Conservation (phyloP, 2,888 invertebrate genomes). For the Ectemnius continuus region DNA sequence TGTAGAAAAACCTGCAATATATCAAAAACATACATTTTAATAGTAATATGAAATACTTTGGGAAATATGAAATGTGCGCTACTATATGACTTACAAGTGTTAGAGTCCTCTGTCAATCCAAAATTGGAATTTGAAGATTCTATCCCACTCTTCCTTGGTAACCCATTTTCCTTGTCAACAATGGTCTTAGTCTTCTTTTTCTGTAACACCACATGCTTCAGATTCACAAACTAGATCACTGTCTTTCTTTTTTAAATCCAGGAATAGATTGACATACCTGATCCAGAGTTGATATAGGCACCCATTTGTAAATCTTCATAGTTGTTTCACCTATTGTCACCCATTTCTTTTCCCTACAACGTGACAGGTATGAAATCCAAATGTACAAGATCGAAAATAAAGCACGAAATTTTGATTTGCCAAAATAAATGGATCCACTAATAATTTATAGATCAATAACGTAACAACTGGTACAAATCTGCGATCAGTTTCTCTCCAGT, state of each 20-base stretch:
- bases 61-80: neutral
- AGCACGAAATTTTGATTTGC: too few relatives aligned
- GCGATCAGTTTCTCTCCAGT: constrained; percentile 17
- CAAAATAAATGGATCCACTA: too few relatives aligned
- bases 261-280: constrained; percentile 76
- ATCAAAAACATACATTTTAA: neutral
- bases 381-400: too few relatives aligned
- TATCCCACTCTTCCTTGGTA: constrained; percentile 83
- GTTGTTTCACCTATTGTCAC: constrained; percentile 98
- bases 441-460: too few relatives aligned
- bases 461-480: constrained; percentile 23
- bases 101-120: constrained; percentile 92
- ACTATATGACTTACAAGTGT: constrained; percentile 86
- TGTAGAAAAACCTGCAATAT: constrained; percentile 88
- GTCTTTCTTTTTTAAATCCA: neutral
- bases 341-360: constrained; percentile 98
- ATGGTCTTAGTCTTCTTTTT: constrained; percentile 86
- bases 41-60: neutral
- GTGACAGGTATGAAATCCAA: constrained; percentile 17
- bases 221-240: constrained; percentile 11
- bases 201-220: constrained; percentile 61
- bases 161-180: constrained; percentile 89
- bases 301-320: constrained; percentile 99
- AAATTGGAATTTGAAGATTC: constrained; percentile 91
- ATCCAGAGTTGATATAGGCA: constrained; percentile 91